Evolutionary conservation across 2,113 vertebrate species (phyloP), one percentile per base, ranked within the genome.

Genomic region (Corydoras maculifer): DNA sequence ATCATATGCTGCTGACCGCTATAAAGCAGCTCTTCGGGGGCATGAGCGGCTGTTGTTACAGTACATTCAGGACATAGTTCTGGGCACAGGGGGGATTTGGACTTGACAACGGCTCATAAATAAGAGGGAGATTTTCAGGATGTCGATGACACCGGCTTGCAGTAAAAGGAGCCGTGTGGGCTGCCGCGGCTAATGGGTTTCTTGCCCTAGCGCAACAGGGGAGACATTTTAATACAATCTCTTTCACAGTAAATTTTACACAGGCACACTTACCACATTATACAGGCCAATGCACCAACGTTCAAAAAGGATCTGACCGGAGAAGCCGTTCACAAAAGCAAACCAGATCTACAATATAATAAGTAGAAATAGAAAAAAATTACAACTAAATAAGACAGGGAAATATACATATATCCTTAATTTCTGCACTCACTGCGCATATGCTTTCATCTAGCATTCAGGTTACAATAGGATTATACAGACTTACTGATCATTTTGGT

Each of bases 271-370:
- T 90, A 98, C 97, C 94, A 99, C 96, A 12, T 99, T 99, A 86
- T 99, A 99, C 73, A 99, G 89, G 74, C 96, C 96, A 81, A 98
- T 99, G 80, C 96, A 98, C 97, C 97, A 98, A 76, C 96, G 91
- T 81, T 98, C 97, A 81, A 99, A 99, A 59, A 99, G 93, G 83
- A 99, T 98, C 86, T 98, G 97, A 78, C 97, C 97, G 60, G 97
- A 99, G 87, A 99, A 99, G 58, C 97, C 96, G 76, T 98, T 99
- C 76, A 98, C 94, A 68, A 99, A 99, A 6, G 97, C 96, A 83
- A 99, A 99, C 97, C 96, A 99, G 88, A 99, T 91, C 97, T 99
- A 83, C 75, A 87, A 82, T 71, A 83, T 62, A 86, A 87, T 62
- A 1, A 76, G 75, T 59, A 80, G 0, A 66, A 13, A 60, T 53